Evolutionary conservation across 2,113 vertebrate species (phyloP).

Genomic region (Sylvilagus bachmani): DNA sequence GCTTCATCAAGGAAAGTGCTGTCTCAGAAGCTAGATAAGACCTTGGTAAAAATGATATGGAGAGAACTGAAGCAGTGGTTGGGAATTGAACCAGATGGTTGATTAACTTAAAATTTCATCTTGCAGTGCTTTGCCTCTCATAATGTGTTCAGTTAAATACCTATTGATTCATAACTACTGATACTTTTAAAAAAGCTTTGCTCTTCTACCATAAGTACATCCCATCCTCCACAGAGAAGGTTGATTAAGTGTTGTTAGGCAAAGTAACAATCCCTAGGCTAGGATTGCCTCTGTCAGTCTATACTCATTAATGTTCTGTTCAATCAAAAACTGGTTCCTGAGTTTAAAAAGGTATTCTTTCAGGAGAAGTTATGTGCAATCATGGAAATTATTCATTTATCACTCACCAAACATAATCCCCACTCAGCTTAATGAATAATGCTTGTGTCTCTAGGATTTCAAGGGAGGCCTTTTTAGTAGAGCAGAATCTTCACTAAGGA

Average conservation of each 20-base stretch:
- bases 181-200: background rate
- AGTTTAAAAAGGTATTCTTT: constrained; percentile 24
- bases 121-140: background rate
- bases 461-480: constrained; percentile 4
- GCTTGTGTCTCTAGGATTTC: background rate
- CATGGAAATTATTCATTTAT: background rate
- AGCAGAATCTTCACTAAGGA: constrained; percentile 9
- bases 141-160: constrained; percentile 38
- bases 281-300: background rate
- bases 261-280: background rate
- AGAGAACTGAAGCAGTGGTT: background rate
- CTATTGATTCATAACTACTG: constrained; percentile 11
- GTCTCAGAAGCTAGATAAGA: background rate
- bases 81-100: background rate
- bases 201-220: background rate
- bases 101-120: constrained; percentile 19
- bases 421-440: constrained; percentile 36
- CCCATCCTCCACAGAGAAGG: background rate
- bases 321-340: constrained; percentile 30
- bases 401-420: background rate
- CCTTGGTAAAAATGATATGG: constrained; percentile 16
- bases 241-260: background rate
- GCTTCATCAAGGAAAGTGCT: background rate
- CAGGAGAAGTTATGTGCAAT: constrained; percentile 33
- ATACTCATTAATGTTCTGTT: background rate